These are phyloP conservation scores for Tetropium fuscum DNA, from an alignment of 2,888 invertebrate species.

Conservation along the genomic window DNA sequence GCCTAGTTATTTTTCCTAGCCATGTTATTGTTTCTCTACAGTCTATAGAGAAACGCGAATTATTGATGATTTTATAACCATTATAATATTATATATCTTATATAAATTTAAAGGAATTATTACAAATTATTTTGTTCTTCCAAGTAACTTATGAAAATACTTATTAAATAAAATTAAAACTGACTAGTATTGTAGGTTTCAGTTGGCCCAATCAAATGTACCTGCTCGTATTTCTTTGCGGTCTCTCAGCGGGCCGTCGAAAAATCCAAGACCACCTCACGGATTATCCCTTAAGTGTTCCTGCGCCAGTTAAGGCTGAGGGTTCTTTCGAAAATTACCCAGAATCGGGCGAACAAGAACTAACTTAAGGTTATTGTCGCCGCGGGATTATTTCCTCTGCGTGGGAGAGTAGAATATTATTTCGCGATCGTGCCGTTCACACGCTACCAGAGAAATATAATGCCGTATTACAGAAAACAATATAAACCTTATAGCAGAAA, in stretches of 20 bases:
- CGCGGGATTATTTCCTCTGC: conserved; percentile 8
- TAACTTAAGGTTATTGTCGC: conserved; percentile 26
- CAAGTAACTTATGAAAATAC: no score
- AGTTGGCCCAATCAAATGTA: no score
- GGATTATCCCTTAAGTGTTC: neutral
- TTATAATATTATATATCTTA: no score
- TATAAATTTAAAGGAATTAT: no score
- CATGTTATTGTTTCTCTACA: no score
- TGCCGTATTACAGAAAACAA: conserved; percentile 28
- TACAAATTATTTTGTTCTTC: no score
- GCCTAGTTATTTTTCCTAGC: no score
- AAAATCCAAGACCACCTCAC: conserved; percentile 1
- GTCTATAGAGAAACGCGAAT: no score
- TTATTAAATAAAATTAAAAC: no score
- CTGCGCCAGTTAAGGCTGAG: neutral
- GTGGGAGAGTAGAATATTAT: conserved; percentile 28
- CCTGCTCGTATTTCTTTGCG: neutral
- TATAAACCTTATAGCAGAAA: conserved; percentile 24
- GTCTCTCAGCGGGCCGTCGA: no score
- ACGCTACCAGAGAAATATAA: conserved; percentile 33
- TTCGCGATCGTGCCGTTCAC: conserved; percentile 37
- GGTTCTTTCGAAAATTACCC: conserved; percentile 6
- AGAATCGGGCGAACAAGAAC: conserved; percentile 10
- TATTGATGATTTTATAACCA: no score
- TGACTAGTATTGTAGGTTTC: no score